Evolutionary conservation across 30 jellyfish, hydroid and myxozoan genomes (phyloP).

Genomic region (Aurelia coerulea): DNA sequence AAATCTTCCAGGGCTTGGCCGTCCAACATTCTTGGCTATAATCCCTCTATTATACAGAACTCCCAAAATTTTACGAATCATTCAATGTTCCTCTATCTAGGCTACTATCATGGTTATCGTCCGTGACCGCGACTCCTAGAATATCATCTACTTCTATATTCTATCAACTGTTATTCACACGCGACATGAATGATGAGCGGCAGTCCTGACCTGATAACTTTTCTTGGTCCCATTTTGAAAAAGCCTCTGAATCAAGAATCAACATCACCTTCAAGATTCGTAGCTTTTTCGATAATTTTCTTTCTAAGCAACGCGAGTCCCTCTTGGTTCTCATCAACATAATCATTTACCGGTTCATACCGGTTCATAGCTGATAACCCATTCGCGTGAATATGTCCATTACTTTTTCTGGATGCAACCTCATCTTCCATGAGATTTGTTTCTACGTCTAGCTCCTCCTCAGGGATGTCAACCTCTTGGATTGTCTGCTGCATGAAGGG

Average conservation of each 20-base stretch:
- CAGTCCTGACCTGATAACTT: too few relatives aligned
- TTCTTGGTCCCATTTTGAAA: too few relatives aligned
- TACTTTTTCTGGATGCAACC: conserved; percentile 15
- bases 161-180: too few relatives aligned
- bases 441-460: conserved; percentile 79
- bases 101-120: too few relatives aligned
- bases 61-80: too few relatives aligned
- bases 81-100: too few relatives aligned
- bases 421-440: conserved; percentile 55
- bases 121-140: too few relatives aligned
- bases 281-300: conserved; percentile 94
- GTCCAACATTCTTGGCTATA: too few relatives aligned
- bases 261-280: conserved; percentile 50
- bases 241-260: not conserved
- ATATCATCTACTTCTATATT: too few relatives aligned
- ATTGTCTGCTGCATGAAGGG: conserved; percentile 85
- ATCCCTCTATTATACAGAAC: too few relatives aligned
- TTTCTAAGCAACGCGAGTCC: conserved; percentile 81
- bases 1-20: too few relatives aligned
- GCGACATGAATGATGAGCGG: too few relatives aligned
- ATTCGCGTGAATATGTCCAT: conserved; percentile 22
- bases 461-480: conserved; percentile 81
- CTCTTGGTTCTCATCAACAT: conserved; percentile 79
- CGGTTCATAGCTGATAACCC: conserved; percentile 1
- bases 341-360: conserved; percentile 59